These are phyloP conservation scores for Tachysurus fulvidraco DNA, from an alignment of 2,113 vertebrate genomes.

Conservation along the genomic window DNA sequence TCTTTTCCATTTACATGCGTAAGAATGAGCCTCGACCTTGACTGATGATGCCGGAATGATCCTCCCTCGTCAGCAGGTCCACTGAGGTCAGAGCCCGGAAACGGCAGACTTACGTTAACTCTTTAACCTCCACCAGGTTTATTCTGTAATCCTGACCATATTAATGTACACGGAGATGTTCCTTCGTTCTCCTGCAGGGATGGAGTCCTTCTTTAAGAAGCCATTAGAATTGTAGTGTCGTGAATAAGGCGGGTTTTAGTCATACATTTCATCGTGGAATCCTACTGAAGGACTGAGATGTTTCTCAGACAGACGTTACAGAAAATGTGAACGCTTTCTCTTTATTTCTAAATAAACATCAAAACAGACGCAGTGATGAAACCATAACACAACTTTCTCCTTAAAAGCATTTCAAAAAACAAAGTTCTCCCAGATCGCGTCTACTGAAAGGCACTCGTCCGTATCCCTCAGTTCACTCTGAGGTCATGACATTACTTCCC, in stretches of 20 bases:
- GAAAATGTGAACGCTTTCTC: neutral
- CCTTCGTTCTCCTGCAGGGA: neutral
- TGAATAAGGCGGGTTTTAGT: neutral
- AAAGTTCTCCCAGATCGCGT: neutral
- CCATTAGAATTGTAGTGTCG: neutral
- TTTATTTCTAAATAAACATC: constrained; percentile 6
- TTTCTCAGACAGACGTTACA: neutral
- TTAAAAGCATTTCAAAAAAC: neutral
- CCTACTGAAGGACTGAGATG: neutral
- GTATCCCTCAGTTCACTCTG: constrained; percentile 44
- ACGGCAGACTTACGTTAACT: constrained; percentile 9
- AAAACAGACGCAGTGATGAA: constrained; percentile 6
- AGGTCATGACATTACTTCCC: constrained; percentile 76
- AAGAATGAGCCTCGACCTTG: constrained; percentile 77
- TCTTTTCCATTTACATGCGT: constrained; percentile 77
- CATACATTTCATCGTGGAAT: neutral
- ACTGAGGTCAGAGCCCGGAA: constrained; percentile 51
- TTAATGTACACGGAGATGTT: neutral
- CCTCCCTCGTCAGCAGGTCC: constrained; percentile 62
- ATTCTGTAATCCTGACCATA: neutral
- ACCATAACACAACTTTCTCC: neutral
- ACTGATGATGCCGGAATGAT: constrained; percentile 62
- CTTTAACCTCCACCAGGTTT: neutral
- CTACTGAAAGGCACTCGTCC: neutral
- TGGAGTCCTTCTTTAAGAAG: neutral